These are phyloP conservation scores for Cryptotis parvus DNA, from an alignment of 2,113 vertebrate genomes.

Conservation along the genomic window DNA sequence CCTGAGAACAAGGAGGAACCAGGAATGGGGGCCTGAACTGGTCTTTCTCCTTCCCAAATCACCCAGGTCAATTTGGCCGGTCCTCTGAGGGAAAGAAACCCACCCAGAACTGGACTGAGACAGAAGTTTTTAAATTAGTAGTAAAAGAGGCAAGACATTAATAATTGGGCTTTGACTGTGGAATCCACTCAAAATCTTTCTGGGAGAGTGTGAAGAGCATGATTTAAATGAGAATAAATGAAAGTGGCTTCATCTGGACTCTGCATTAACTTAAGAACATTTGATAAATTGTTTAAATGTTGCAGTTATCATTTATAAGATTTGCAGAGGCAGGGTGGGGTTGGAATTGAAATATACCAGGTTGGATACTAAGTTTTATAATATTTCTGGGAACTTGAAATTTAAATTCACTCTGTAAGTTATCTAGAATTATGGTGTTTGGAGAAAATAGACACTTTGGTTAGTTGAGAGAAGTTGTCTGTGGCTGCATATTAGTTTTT, in stretches of 20 bases:
- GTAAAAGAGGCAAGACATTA: not conserved
- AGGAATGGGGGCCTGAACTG: not conserved
- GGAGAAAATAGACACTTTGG: not conserved
- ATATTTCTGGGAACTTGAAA: slow-evolving; percentile 18
- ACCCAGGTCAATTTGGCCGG: not conserved
- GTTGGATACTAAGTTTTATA: not conserved
- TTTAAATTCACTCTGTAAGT: slow-evolving; percentile 30
- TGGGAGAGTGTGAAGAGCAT: not conserved
- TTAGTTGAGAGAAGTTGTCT: not conserved
- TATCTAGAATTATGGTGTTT: not conserved
- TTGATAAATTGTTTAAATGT: not conserved
- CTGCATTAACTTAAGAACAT: not conserved
- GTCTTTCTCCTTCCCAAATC: not conserved
- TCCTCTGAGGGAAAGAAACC: not conserved
- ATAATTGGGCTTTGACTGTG: not conserved
- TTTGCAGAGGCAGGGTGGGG: not conserved
- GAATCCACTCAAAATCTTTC: not conserved
- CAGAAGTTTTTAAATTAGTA: not conserved
- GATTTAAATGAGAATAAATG: not conserved
- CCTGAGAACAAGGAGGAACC: not conserved
- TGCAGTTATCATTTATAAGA: not conserved
- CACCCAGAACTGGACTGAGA: not conserved
- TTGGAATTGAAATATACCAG: too few species aligned
- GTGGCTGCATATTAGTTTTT: not conserved
- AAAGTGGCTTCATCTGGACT: not conserved